Conservation (phyloP, 2,113 vertebrate genomes). For the Hystrix cristata region DNA sequence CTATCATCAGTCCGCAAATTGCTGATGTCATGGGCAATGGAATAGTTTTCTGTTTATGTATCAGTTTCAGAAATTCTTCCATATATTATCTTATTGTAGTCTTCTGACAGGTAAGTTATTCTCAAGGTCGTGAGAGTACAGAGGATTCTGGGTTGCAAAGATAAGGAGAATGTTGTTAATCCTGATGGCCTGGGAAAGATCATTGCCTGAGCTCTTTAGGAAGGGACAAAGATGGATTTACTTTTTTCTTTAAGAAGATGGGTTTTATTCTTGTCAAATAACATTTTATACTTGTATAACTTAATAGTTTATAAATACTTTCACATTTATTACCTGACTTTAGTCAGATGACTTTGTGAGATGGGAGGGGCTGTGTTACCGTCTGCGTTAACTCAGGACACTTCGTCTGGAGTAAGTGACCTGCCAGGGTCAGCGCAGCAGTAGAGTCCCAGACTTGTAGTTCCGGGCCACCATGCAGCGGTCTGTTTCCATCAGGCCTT, state of each 20-base stretch:
- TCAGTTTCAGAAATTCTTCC: background rate
- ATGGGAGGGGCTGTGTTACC: background rate
- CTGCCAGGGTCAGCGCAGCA: background rate
- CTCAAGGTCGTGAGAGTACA: background rate
- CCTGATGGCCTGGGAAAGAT: background rate
- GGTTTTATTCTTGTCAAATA: constrained; percentile 7
- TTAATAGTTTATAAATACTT: background rate
- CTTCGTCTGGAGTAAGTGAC: background rate
- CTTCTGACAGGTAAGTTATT: background rate
- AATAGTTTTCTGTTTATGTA: constrained; percentile 25
- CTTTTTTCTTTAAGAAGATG: constrained; percentile 37
- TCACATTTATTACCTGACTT: background rate
- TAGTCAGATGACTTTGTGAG: background rate
- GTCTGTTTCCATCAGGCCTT: background rate
- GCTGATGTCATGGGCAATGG: background rate
- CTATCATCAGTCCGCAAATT: background rate
- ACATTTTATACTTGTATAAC: background rate
- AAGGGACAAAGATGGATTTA: background rate
- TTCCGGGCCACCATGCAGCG: background rate
- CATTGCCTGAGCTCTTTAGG: background rate
- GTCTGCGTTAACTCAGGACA: background rate
- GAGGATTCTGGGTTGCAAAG: background rate
- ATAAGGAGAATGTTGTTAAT: background rate
- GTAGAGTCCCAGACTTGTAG: background rate
- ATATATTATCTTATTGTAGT: background rate